Evolutionary conservation across 2,797 vertebrate species (phyloP), one percentile per base, ranked within the genome.

Genomic region (Gallinago stenura): DNA sequence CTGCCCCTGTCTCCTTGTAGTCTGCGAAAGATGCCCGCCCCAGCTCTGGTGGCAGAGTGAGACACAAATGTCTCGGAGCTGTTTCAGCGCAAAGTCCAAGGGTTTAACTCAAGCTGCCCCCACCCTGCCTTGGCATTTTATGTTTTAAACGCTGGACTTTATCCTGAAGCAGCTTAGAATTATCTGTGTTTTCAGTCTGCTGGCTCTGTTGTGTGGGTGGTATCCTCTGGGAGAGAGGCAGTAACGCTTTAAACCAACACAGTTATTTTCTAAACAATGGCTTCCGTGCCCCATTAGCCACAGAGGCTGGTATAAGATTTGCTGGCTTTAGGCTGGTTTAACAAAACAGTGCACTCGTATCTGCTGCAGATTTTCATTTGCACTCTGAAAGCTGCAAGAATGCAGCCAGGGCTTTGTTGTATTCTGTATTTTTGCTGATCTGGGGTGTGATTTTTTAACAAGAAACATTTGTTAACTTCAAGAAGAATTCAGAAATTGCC

Each of bases 121-220:
- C 30, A 15, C 8, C 7, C 6, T 62, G 25, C 2, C 30, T 69
- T 79, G 58, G 35, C 72, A 58, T 94, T 90, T 83, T 69, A 14
- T 78, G 46, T 70, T 82, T 89, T 72, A 62, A 82, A 84, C 25
- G 24, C 35, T 31, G 31, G 39, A 60, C 46, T 94, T 88, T 61
- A 62, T 86, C 66, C 62, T 89, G 94, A 72, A 88, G 70, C 73
- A 87, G 73, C 25, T 93, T 90, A 87, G 69, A 94, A 76, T 88
- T 72, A 76, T 81, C 70, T 56, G 46, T 35, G 51, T 84, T 94
- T 76, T 87, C 88, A 76, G 78, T 61, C 90, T 84, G 83, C 92
- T 95, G 88, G 72, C 80, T 94, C 65, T 2, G 3, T 86, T 72
- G n/a, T 56, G 93, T 96, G 93, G 88, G 94, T 90, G 90, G 94